phyloP scores from a whole-genome alignment of 2,888 invertebrate species.

The Acanthoscelides obtectus region DNA sequence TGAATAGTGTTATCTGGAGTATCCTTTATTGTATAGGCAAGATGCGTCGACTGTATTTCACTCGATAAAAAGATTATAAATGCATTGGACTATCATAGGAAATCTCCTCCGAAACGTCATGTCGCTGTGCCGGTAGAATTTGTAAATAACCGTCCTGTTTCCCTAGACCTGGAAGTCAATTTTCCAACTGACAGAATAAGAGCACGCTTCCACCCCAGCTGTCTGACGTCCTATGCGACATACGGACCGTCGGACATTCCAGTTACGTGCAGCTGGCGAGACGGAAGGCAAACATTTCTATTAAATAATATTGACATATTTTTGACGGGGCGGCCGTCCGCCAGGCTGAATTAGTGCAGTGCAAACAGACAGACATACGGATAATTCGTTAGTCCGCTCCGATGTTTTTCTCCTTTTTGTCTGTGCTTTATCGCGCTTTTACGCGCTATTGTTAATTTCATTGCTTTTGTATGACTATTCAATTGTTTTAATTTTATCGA shows the following conservation, averaged over 20 bases:
- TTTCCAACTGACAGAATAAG: constrained; percentile 1
- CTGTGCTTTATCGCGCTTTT: not conserved
- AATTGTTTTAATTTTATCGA: not conserved
- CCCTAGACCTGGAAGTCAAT: not conserved
- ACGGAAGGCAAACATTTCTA: not conserved
- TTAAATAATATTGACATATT: not conserved
- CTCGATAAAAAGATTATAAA: too few relatives aligned
- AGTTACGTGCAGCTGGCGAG: not conserved
- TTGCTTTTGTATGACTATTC: not conserved
- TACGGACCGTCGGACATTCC: not conserved
- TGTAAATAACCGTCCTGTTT: constrained; percentile 1
- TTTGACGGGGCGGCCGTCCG: not conserved
- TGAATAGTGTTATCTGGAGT: too few relatives aligned
- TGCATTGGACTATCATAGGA: not conserved
- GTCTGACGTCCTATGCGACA: not conserved
- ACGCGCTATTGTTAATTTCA: not conserved
- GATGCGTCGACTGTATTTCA: too few relatives aligned
- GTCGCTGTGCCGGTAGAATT: not conserved
- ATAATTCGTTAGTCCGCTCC: not conserved
- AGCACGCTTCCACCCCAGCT: not conserved
- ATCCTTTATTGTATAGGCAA: too few relatives aligned
- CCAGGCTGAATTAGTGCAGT: not conserved
- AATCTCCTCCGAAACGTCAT: not conserved
- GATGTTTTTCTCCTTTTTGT: not conserved
- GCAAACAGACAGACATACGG: not conserved